Evolutionary conservation across 2,797 vertebrate species (phyloP).

Genomic region (Anguilla megastoma): DNA sequence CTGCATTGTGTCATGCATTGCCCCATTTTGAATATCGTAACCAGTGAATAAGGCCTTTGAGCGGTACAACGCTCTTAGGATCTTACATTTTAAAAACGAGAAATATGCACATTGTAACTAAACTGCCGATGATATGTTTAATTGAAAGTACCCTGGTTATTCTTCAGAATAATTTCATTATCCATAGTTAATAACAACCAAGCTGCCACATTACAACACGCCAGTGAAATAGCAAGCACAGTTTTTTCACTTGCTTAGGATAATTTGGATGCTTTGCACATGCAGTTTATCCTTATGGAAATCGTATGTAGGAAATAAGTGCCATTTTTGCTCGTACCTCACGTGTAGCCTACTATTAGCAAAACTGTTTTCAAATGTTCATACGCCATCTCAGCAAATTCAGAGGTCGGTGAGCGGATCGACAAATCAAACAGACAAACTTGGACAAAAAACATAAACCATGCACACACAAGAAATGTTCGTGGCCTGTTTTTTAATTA

Average conservation of each 20-base stretch:
- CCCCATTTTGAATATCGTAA: conserved; percentile 25
- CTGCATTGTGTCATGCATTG: conserved; percentile 12
- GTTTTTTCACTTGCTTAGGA: conserved; percentile 72
- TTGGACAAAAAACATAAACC: no score
- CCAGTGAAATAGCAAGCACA: conserved; percentile 57
- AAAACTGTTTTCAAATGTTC: no score
- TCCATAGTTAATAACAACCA: conserved; percentile 73
- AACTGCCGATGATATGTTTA: conserved; percentile 39
- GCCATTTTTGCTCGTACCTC: not conserved
- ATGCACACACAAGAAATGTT: conserved; percentile 17
- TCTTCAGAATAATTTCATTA: conserved; percentile 70
- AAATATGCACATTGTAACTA: conserved; percentile 24
- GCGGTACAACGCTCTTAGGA: not conserved
- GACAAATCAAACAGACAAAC: no score
- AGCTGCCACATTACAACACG: conserved; percentile 65
- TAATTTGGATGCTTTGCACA: conserved; percentile 68
- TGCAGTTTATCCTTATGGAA: conserved; percentile 63
- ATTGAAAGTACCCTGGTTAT: conserved; percentile 55
- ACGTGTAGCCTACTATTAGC: no score
- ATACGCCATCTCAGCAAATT: no score
- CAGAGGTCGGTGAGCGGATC: no score
- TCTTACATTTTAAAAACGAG: conserved; percentile 21
- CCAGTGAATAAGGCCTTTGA: not conserved
- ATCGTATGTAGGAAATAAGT: conserved; percentile 50
- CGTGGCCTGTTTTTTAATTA: conserved; percentile 19